Evolutionary conservation across 2,797 vertebrate genomes (phyloP), one percentile per base, ranked within the genome.

Genomic region (Amblyraja radiata): DNA sequence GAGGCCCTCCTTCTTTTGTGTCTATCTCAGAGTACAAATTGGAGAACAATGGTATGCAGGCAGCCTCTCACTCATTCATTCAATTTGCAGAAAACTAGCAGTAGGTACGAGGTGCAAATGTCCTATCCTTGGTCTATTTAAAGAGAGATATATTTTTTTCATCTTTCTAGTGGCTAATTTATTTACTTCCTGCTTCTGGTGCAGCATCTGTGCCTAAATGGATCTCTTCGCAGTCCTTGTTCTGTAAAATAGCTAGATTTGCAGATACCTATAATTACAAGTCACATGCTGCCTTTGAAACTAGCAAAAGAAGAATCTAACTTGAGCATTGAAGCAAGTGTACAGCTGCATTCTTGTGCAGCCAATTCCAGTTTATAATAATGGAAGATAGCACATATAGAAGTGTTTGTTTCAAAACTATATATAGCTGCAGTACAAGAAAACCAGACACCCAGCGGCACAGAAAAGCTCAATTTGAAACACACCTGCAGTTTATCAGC

Each of bases 231-330:
- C n/a, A 13, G 6, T 86, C 25, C 11, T n/a, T 25, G 54, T 84
- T 65, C 58, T 61, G 14, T 65, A 28, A 32, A 32, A 65, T 86
- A 86, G 58, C 28, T 86, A 32, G 83, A 63, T 28, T 28, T 63
- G 28, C 83, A 86, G 83, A 32, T 63, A 86, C 83, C 83, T 86
- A 86, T 86, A 86, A 86, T 86, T 86, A 86, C 61, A 63, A 86
- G 58, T 86, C 83, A 86, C 61, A 10, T 8, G n/a, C 58, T 86
- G 13, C 83, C 83, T 65, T 63, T 28, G 58, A 86, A 86, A 84
- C 25, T 0, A 84, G 81, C 46, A 58, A 84, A 65, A 86, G 83
- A 18, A 32, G 83, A 28, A 86, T n/a, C 58, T 58, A 86, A n/a
- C 28, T 63, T 86, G 61, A 63, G 16, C 83, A 86, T 86, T 46